These are phyloP conservation scores for Xiphorhynchus erythropygius DNA, from an alignment of 2,797 vertebrate genomes.

Conservation along the genomic window DNA sequence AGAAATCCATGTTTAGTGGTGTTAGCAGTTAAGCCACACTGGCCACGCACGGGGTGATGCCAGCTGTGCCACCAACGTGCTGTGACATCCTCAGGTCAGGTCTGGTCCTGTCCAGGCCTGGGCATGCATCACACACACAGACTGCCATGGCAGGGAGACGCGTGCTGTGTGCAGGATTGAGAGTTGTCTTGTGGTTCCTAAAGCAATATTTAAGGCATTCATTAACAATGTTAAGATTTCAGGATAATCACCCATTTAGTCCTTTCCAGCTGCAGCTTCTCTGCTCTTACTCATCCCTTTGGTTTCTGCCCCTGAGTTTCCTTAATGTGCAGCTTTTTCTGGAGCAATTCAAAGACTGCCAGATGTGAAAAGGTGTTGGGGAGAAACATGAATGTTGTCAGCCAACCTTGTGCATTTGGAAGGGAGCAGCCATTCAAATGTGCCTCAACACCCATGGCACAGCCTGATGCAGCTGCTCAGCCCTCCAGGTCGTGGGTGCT, in stretches of 20 bases:
- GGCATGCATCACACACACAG: neutral
- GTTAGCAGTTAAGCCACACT: neutral
- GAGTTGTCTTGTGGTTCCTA: neutral
- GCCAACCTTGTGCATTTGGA: neutral
- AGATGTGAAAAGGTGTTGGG: neutral
- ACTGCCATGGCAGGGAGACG: neutral
- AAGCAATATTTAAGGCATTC: neutral
- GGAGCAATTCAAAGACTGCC: neutral
- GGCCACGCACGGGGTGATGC: accelerated
- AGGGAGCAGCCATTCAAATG: neutral
- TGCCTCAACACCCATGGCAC: neutral
- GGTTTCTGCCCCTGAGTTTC: neutral
- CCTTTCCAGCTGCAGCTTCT: neutral
- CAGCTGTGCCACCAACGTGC: neutral
- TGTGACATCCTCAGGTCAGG: neutral
- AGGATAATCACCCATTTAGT: neutral
- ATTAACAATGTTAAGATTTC: neutral
- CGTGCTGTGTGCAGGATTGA: neutral
- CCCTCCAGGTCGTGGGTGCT: neutral
- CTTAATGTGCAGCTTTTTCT: neutral
- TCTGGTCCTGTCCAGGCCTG: neutral
- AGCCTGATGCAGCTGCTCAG: neutral
- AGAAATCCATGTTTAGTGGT: neutral
- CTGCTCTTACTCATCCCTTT: neutral
- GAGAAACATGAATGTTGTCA: neutral